Base-by-base conservation (phyloP, 1,140 invertebrate genomes). In the Cephus cinctus region DNA sequence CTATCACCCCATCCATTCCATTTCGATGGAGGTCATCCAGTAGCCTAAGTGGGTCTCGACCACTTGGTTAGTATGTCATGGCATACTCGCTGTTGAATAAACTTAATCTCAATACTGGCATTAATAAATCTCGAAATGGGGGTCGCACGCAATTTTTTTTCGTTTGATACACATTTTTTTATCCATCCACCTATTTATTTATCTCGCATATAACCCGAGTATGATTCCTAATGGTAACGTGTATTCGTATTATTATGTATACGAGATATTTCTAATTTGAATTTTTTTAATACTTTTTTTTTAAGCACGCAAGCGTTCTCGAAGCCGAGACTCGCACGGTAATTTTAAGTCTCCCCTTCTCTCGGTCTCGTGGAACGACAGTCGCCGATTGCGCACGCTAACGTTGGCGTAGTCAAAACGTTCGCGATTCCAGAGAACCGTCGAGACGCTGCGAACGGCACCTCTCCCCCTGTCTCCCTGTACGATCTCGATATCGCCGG, bases 21-120 rank as follows among this genome's bases (percentile, higher is more conserved):
- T 71, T 71, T 73, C 61, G 61, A 67, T 66, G 69, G 69, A 76
- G 74, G 73, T 75, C 68, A 71, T 52, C 67, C 67, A 59, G 67
- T 71, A 66, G 59, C 59, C 54, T 64, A 78, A 76, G 67, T 77
- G 64, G 76, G 78, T 79, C 77, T 79, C 77, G 77, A 77, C 69
- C 73, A 79, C 66, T 78, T 72, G 76, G 78, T 78, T 77, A 78
- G 71, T 77, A 57, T 77, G 75, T 77, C 78, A 76, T 63, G 69
- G 75, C 65, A 51, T 65, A 67, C 63, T 48, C 62, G 47, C 53
- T 61, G 52, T 57, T 70, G 59, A 66, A 72, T 66, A 69, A 65
- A 70, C 63, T 65, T 73, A 68, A 72, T 71, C 65, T 72, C 60
- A 69, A 73, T 72, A 62, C 47, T 61, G 50, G 40, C 43, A 55